These are phyloP conservation scores for Xenus cinereus DNA, from an alignment of 2,113 vertebrate genomes.

Conservation along the genomic window DNA sequence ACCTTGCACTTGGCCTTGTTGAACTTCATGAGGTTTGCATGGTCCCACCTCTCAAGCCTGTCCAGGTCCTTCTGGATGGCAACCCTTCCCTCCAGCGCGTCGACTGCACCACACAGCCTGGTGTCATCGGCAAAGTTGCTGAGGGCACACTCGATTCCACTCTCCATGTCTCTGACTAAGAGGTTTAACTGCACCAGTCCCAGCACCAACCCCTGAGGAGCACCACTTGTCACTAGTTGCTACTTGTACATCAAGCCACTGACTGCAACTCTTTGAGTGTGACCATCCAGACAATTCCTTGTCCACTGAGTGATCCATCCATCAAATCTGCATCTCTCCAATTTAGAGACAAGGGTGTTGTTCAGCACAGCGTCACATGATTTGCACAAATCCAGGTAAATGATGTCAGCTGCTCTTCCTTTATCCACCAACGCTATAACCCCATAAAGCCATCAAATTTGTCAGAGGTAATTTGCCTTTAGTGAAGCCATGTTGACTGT, in stretches of 20 bases:
- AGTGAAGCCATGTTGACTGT: neutral
- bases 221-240: too few species aligned
- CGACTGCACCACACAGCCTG: neutral
- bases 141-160: neutral
- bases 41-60: neutral
- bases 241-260: neutral
- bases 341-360: neutral
- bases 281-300: neutral
- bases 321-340: neutral
- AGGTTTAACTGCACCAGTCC: neutral
- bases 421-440: neutral
- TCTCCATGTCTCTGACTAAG: neutral
- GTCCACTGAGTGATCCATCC: too few species aligned
- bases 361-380: neutral
- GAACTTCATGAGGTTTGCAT: neutral
- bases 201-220: neutral
- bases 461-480: neutral
- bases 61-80: neutral
- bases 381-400: neutral
- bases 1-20: neutral
- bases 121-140: neutral
- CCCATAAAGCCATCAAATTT: neutral
- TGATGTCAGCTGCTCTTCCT: neutral
- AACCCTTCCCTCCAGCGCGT: neutral
- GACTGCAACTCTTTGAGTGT: neutral